Conservation (phyloP, 2,113 vertebrate genomes). For the Trachemys scripta region DNA sequence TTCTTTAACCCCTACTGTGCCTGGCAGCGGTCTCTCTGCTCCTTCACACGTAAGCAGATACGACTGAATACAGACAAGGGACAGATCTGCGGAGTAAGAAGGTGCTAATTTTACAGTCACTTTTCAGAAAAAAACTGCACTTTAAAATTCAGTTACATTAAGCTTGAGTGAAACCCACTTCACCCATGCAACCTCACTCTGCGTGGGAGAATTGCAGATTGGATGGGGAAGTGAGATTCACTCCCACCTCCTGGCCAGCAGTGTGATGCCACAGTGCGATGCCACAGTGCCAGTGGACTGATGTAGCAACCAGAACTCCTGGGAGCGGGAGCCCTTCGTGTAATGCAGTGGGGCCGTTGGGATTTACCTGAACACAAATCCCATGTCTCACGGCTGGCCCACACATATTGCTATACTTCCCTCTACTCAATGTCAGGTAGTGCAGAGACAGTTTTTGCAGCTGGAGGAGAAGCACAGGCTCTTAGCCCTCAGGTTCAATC, state of each 20-base stretch:
- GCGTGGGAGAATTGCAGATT: neutral
- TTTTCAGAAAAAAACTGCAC: neutral
- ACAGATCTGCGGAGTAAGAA: rapidly evolving
- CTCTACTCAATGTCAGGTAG: neutral
- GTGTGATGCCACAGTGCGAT: neutral
- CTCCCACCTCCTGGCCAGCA: neutral
- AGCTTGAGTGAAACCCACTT: neutral
- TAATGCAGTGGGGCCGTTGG: rapidly evolving
- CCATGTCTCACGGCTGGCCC: neutral
- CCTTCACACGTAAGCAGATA: neutral
- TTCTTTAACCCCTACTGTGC: too few relatives aligned
- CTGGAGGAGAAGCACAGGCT: neutral
- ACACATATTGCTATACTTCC: too few relatives aligned
- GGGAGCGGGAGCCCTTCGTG: neutral
- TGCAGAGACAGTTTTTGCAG: neutral
- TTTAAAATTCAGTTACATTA: neutral
- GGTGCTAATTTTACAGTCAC: neutral
- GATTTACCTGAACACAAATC: neutral
- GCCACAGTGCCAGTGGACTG: neutral
- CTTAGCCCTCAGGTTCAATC: neutral
- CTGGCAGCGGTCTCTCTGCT: too few relatives aligned
- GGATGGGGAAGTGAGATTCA: neutral
- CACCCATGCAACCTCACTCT: neutral
- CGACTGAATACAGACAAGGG: rapidly evolving
- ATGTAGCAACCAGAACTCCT: neutral